Evolutionary conservation across 1,140 invertebrate species (phyloP).

Genomic region (Drosophila suzukii): DNA sequence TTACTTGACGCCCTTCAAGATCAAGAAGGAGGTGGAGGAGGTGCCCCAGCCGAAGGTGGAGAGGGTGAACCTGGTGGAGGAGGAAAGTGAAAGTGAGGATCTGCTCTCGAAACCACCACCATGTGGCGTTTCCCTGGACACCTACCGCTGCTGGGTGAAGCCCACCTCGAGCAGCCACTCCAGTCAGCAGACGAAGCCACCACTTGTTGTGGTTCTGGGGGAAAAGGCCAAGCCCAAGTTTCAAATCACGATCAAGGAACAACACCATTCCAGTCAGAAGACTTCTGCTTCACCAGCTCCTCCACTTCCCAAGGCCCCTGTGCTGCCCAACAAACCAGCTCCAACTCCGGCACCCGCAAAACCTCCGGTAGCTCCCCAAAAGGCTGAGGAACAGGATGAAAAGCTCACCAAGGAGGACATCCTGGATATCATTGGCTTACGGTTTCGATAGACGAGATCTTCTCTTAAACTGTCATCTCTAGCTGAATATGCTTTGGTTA

Average conservation of each 20-base stretch:
- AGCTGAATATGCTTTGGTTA: not conserved
- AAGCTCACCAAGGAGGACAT: conserved; percentile 60
- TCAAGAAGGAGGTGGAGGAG: not conserved
- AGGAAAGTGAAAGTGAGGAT: conserved; percentile 6
- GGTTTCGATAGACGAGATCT: not conserved
- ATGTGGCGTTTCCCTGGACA: conserved; percentile 31
- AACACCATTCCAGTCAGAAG: conserved; percentile 7
- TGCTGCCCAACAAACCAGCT: conserved; percentile 16
- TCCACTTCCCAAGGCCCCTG: not conserved
- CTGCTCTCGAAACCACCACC: conserved; percentile 29
- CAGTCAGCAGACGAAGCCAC: not conserved
- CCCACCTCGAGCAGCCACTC: not conserved
- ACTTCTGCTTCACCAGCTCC: not conserved
- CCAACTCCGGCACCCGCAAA: not conserved
- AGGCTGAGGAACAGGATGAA: conserved; percentile 5
- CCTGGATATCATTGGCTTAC: conserved; percentile 50
- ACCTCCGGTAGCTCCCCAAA: not conserved
- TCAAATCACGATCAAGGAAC: conserved; percentile 34
- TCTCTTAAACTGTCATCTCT: not conserved
- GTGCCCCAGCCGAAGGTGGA: not conserved
- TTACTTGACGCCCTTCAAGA: conserved; percentile 48
- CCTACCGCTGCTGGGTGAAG: conserved; percentile 57
- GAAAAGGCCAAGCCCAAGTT: not conserved
- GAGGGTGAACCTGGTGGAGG: not conserved
- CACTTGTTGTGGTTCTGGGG: not conserved